These are phyloP conservation scores for Mastomys coucha DNA, from an alignment of 2,113 vertebrate species.

Conservation along the genomic window DNA sequence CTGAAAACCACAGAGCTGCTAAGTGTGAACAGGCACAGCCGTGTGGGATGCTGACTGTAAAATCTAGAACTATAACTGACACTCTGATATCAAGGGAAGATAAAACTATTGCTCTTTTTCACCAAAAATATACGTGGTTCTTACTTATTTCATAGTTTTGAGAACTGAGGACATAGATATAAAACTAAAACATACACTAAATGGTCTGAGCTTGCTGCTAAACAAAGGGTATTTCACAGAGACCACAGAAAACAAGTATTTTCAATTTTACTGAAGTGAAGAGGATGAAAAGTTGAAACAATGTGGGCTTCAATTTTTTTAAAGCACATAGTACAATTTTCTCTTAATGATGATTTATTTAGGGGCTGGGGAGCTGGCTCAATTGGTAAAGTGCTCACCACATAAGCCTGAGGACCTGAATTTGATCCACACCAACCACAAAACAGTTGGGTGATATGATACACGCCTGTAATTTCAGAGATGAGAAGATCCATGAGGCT, in stretches of 20 bases:
- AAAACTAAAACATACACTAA: not conserved
- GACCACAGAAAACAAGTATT: not conserved
- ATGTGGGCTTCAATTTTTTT: constrained; percentile 23
- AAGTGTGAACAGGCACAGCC: constrained; percentile 14
- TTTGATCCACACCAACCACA: not conserved
- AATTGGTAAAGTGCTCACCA: too few species aligned
- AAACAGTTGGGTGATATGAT: not conserved
- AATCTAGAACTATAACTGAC: not conserved
- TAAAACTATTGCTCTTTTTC: constrained; percentile 8
- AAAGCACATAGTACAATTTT: constrained; percentile 11
- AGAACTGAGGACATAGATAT: not conserved
- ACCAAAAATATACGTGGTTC: not conserved
- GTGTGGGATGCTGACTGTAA: not conserved
- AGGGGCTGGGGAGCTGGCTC: not conserved
- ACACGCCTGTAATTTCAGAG: not conserved
- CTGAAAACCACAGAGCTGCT: constrained; percentile 28
- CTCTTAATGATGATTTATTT: not conserved
- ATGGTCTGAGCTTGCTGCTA: not conserved
- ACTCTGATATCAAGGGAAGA: not conserved
- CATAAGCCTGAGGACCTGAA: not conserved
- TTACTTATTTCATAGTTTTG: constrained; percentile 7
- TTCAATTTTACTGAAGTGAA: constrained; percentile 26
- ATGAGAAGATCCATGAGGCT: not conserved
- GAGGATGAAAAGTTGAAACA: constrained; percentile 14
- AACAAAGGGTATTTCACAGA: constrained; percentile 5